Evolutionary conservation across 2,888 invertebrate species (phyloP), one percentile per base, ranked within the genome.

Genomic region (Blomia tropicalis): DNA sequence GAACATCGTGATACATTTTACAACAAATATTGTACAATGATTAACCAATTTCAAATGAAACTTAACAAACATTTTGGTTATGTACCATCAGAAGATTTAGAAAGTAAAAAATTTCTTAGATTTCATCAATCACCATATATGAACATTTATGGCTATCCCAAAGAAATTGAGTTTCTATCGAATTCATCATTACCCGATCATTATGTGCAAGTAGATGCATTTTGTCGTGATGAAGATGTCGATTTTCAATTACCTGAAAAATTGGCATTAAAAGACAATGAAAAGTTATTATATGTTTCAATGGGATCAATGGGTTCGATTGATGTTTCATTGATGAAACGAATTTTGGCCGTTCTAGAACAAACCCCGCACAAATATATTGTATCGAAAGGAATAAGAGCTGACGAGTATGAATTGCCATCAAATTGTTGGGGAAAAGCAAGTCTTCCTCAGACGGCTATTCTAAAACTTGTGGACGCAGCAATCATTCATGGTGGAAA

Each of bases 401-500:
- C 41, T 25, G 43, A 60, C 11, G n/a, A 53, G 19, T 23, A 43
- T 43, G 56, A 63, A 27, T 56, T 63, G 17, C 23, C 60, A 1
- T 30, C n/a, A 14, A 63, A 63, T 30, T 32, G 47, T 32, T 56
- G 47, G 51, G 60, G 63, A 7, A 30, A 32, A 19, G 51, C 36
- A 53, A 43, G 25, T 53, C 17, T 63, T 4, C 59, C 59, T 4
- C 63, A 63, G 27, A 32, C 51, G n/a, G 22, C 5, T 14, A 43
- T 63, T 23, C 43, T 63, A 30, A 41, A 27, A 17, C 17, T 22
- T 4, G 54, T 61, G 17, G 61, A 61, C 29, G 14, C 54, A 5
- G 32, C 54, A 19, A 60, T 63, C 31, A 60, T 54, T 4, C 63
- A 63, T 36, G 63, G 63, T 1, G 63, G 63, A 1, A 63, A 63